These are phyloP conservation scores for Peromyscus californicus DNA, from an alignment of 2,113 vertebrate species.

Conservation along the genomic window DNA sequence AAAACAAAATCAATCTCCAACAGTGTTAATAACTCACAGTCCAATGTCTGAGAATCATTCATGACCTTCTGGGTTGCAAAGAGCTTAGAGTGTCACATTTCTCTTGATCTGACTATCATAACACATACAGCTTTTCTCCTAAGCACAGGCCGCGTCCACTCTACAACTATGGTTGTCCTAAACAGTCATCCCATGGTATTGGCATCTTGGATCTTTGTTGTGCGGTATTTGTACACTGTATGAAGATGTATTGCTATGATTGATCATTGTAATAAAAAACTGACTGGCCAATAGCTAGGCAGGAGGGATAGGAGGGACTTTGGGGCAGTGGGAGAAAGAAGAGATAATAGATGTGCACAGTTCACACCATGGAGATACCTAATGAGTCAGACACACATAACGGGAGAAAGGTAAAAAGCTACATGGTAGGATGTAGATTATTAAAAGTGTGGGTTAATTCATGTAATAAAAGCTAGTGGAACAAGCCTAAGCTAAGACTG, in stretches of 20 bases:
- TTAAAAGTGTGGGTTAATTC: background rate
- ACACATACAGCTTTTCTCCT: background rate
- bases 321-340: background rate
- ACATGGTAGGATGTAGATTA: background rate
- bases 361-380: background rate
- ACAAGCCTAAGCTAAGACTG: background rate
- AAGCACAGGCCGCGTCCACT: background rate
- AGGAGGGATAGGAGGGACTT: background rate
- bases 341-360: background rate
- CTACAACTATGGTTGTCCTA: background rate
- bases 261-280: accelerated
- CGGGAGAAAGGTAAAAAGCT: background rate
- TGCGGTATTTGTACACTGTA: too few relatives aligned
- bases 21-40: background rate
- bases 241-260: background rate
- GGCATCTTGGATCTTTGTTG: background rate
- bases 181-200: background rate
- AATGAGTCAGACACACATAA: background rate
- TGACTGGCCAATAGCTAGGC: background rate
- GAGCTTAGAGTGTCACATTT: background rate
- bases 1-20: background rate
- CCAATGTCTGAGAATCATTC: background rate
- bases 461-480: background rate
- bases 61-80: background rate
- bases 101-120: background rate